Base-by-base conservation (phyloP, 2,888 invertebrate genomes). In the Aelia acuminata region DNA sequence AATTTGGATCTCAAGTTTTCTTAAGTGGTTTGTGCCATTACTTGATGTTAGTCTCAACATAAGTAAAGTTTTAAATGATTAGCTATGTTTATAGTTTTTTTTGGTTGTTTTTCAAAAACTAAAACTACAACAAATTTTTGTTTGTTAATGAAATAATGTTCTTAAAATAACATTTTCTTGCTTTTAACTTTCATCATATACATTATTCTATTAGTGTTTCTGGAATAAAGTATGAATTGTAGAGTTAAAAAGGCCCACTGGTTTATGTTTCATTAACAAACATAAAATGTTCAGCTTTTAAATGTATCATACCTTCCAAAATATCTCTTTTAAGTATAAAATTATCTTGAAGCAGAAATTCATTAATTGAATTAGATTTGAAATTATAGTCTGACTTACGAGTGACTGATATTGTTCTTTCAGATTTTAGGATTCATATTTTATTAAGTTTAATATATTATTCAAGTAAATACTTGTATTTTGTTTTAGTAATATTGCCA, bases 401-500 rank as follows among this genome's bases (percentile, higher is more conserved):
- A 26, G 31, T 63, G 63, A 63, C 63, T 63, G 63, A 70, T 70
- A 70, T 70, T 70, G 26, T 70, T 70, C 35, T 70, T 70, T 22
- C 26, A 4, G 20, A 18, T 70, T 70, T 63, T 63, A 35, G 18
- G 10, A 18, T 18, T 63, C 31, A 18, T 63, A 63, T 63, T 63
- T 70, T 70, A 70, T 70, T 70, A 70, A 70, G 63, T 70, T 70
- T 70, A 70, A 70, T 70, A 70, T 70, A 70, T 70, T 70, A 70
- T 70, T 70, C 63, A 70, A 70, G 63, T 70, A 35, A 4, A 18
- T 35, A 70, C 63, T 70, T 70, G 63, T 70, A 20, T 70, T 70
- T 70, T 70, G 63, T 70, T 70, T 70, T 70, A 70, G 63, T 70
- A 70, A 70, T 70, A 70, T 70, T 70, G 63, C 7, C 63, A 70